phyloP scores from a whole-genome alignment of 2,888 invertebrate species.

The Trichacis sp. region DNA sequence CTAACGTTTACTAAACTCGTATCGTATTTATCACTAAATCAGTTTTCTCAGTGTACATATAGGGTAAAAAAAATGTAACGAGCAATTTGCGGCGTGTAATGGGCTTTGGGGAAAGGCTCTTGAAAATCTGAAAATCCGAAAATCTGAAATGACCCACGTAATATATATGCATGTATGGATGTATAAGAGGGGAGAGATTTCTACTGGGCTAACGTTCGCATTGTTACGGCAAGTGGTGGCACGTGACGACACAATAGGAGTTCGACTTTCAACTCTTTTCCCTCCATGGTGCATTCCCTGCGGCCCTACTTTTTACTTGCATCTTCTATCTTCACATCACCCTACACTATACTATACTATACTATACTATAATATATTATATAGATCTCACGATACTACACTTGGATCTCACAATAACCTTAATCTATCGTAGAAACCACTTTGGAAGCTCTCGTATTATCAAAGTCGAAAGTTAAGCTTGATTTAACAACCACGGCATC shows the following conservation, averaged over 20 bases:
- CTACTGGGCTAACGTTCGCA: slow-evolving; percentile 51
- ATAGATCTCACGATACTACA: no score
- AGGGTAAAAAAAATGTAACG: no score
- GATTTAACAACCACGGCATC: slow-evolving; percentile 30
- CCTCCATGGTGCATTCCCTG: slow-evolving; percentile 34
- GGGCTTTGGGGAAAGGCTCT: not conserved
- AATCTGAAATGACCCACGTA: not conserved
- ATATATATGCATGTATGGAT: not conserved
- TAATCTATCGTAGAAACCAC: slow-evolving; percentile 48
- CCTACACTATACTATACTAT: no score
- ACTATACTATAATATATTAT: no score
- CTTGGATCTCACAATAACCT: slow-evolving; percentile 56
- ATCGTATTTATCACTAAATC: no score
- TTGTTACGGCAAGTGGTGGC: slow-evolving; percentile 61
- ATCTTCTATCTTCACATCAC: no score
- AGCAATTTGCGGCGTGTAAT: no score
- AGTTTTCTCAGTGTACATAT: no score
- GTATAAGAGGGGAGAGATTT: slow-evolving; percentile 28
- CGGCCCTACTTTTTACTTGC: no score
- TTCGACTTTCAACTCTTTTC: slow-evolving; percentile 57
- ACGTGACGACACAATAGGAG: slow-evolving; percentile 65
- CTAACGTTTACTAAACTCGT: no score
- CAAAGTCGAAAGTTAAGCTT: slow-evolving; percentile 39
- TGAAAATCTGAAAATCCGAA: not conserved
- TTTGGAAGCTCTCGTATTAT: slow-evolving; percentile 33